phyloP scores from a whole-genome alignment of 2,888 invertebrate genomes.

The Clostera curtula region DNA sequence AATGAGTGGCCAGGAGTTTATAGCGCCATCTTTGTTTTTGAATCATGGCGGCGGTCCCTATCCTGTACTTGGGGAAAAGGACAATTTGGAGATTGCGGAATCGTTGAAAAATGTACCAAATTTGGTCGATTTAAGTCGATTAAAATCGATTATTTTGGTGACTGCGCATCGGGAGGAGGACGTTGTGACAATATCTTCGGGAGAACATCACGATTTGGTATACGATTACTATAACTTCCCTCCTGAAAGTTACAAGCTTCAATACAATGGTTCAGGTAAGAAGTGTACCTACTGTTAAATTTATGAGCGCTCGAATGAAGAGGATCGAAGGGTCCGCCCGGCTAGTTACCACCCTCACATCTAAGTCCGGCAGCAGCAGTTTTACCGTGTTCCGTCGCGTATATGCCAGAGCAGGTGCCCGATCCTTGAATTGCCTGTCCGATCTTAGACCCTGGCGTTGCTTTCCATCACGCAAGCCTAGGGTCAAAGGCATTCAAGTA shows the following conservation, averaged over 20 bases:
- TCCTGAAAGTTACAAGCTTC: constrained; percentile 31
- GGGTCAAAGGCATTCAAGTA: no score
- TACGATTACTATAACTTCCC: constrained; percentile 41
- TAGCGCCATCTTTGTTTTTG: constrained; percentile 38
- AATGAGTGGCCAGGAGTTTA: constrained; percentile 10
- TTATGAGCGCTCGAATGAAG: no score
- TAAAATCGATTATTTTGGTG: constrained; percentile 33
- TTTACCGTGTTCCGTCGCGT: no score
- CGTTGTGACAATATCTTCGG: constrained; percentile 32
- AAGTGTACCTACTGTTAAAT: no score
- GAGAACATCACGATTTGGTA: constrained; percentile 24
- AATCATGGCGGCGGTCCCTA: constrained; percentile 41
- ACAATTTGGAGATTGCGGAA: constrained; percentile 29
- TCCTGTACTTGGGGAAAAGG: constrained; percentile 31
- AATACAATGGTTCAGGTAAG: constrained; percentile 34
- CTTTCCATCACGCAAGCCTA: no score
- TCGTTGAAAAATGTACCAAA: constrained; percentile 27
- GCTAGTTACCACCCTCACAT: no score
- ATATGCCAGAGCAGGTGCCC: no score
- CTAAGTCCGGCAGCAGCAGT: no score
- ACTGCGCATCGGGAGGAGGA: constrained; percentile 41
- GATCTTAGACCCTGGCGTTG: no score
- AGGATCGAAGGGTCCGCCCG: no score
- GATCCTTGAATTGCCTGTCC: no score
- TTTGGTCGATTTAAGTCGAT: constrained; percentile 23